Evolutionary conservation across 2,888 invertebrate genomes (phyloP), one percentile per base, ranked within the genome.

Genomic region (Campaea margaritaria): DNA sequence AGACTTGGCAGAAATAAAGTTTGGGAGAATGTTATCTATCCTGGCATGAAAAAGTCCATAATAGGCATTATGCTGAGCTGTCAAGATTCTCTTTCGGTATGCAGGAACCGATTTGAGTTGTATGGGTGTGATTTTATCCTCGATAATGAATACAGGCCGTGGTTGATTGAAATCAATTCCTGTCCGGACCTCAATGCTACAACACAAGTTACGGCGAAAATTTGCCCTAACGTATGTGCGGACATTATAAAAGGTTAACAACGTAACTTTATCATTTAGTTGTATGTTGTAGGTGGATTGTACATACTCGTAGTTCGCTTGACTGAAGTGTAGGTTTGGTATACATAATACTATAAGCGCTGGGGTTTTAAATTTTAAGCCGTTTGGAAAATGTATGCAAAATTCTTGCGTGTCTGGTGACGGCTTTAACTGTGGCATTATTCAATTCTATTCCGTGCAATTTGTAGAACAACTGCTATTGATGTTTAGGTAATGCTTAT

Each of bases 121-220:
- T 98, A 97, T 79, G 98, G 98, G 7, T 98, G 98, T 52, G 98
- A 99, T 87, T 98, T 98, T 82, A 96, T 98, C 93, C 83, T 98
- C 38, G 96, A 96, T 58, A 96, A 97, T 75, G 95, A 97, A 74
- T 96, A 95, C 72, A 94, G 95, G 64, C 97, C 98, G 0, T 98
- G 97, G 96, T 88, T 98, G 62, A 96, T 99, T 73, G 98, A 99
- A 92, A 97, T 98, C 68, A 98, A 99, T 90, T 96, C 97, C 1
- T 96, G 96, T 77, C 98, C 98, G 0, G 96, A 97, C 84, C 94
- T 98, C 86, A 93, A 94, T 62, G 93, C 95, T 16, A 97, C 97
- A 27, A 98, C 98, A 0, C 94, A 94, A 57, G 95, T 98, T 11
- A 98, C 98, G 0, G 95, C 96, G 0, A 93, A 94, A 68, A 94